Percentiles rank a stretch among this genome's conserved stretches.
Conservation (phyloP, 2,797 vertebrate species). For the Etheostoma nigrum region DNA sequence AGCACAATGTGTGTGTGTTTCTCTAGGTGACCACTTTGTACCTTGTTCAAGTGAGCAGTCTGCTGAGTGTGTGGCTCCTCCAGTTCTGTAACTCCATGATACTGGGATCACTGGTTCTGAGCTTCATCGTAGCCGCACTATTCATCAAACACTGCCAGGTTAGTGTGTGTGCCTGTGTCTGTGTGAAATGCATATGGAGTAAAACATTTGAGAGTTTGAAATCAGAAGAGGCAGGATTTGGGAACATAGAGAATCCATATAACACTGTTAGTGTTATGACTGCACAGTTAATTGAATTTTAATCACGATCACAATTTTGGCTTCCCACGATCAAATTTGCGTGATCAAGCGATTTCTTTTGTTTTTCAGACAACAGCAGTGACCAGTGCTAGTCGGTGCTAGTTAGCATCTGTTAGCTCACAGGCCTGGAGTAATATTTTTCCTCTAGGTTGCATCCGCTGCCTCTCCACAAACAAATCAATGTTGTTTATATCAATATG, state of each 20-base stretch:
- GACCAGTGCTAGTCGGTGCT: no score
- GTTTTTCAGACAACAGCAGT: no score
- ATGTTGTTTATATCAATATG: no score
- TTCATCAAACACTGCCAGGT: conserved; percentile 92
- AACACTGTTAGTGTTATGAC: no score
- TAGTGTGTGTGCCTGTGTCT: conserved; percentile 28
- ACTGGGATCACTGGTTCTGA: conserved; percentile 93
- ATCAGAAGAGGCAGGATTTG: neutral
- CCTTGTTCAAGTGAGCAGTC: conserved; percentile 87
- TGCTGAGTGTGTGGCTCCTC: conserved; percentile 93
- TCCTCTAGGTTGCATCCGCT: no score
- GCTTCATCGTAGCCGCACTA: conserved; percentile 92
- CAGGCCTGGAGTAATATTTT: no score
- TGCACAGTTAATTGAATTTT: no score
- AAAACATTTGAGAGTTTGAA: neutral
- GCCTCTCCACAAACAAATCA: no score
- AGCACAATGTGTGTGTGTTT: conserved; percentile 29
- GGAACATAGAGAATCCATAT: neutral
- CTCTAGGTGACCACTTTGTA: conserved; percentile 89
- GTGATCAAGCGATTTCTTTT: no score
- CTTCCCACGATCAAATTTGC: no score
- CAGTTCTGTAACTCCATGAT: conserved; percentile 99
- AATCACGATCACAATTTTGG: no score
- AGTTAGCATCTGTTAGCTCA: no score
- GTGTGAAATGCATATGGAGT: neutral